phyloP scores from a whole-genome alignment of 2,113 vertebrate genomes.

The Gorsachius goisagi region DNA sequence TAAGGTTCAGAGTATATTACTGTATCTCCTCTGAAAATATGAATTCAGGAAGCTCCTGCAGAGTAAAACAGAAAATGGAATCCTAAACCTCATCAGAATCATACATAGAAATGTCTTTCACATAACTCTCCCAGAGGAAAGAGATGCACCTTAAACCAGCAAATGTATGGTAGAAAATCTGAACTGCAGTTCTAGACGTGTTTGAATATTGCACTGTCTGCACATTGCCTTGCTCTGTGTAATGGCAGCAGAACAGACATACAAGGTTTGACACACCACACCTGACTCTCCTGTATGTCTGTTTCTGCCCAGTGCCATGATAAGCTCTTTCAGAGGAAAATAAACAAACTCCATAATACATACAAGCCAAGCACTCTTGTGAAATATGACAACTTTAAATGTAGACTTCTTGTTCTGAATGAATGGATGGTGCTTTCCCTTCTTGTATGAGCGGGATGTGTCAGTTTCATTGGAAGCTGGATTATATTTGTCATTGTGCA shows the following conservation, averaged over 20 bases:
- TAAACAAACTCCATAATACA: not conserved
- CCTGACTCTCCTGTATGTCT: not conserved
- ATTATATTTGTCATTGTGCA: not conserved
- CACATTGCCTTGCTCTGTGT: not conserved
- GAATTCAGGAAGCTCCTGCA: not conserved
- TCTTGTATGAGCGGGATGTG: not conserved
- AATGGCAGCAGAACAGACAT: not conserved
- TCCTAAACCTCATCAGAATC: not conserved
- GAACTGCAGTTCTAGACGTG: not conserved
- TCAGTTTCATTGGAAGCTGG: not conserved
- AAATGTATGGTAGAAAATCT: rapidly evolving
- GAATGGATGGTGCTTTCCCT: not conserved
- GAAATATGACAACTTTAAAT: not conserved
- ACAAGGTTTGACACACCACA: not conserved
- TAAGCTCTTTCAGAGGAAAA: not conserved
- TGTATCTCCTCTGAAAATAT: not conserved
- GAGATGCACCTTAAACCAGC: not conserved
- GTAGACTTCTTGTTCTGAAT: not conserved
- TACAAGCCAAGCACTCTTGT: not conserved
- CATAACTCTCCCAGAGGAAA: not conserved
- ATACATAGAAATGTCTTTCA: not conserved
- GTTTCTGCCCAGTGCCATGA: not conserved
- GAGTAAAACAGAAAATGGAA: not conserved
- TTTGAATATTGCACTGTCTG: not conserved
- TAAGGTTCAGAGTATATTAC: not conserved